Conservation (phyloP, 2,113 vertebrate species). For the Morone saxatilis region DNA sequence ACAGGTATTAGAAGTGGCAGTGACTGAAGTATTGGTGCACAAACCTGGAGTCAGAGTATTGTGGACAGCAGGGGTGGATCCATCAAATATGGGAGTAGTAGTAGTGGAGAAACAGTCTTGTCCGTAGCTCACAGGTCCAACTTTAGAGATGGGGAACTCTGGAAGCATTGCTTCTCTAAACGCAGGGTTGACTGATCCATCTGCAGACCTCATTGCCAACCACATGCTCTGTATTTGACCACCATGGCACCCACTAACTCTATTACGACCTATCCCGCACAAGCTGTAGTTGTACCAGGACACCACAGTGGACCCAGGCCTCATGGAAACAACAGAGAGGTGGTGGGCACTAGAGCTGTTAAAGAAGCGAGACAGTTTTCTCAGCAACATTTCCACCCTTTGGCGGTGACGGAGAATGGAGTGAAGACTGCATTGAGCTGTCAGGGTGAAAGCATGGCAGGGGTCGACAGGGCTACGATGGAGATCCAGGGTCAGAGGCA, state of each 20-base stretch:
- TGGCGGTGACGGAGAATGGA: constrained; percentile 71
- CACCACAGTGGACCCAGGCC: constrained; percentile 67
- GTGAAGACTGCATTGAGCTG: constrained; percentile 69
- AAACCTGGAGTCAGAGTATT: neutral
- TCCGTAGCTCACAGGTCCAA: constrained; percentile 53
- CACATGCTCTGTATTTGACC: constrained; percentile 51
- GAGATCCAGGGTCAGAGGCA: constrained; percentile 67
- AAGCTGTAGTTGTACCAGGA: constrained; percentile 69
- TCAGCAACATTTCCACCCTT: constrained; percentile 67
- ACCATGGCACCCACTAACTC: constrained; percentile 34
- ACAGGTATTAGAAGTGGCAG: neutral
- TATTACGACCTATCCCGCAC: constrained; percentile 6
- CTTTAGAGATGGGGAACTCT: constrained; percentile 64
- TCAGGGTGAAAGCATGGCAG: constrained; percentile 67
- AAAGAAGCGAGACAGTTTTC: constrained; percentile 71
- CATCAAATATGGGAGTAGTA: neutral
- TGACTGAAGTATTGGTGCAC: neutral
- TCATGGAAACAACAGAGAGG: constrained; percentile 46
- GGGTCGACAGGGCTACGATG: constrained; percentile 10
- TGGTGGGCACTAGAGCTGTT: constrained; percentile 54
- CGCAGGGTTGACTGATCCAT: constrained; percentile 40
- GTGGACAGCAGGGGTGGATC: neutral
- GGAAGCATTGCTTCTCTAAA: constrained; percentile 74
- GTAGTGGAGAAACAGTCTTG: constrained; percentile 30
- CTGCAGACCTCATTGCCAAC: constrained; percentile 40